phyloP scores from a whole-genome alignment of 2,888 invertebrate species.

The Scotopteryx bipunctaria region DNA sequence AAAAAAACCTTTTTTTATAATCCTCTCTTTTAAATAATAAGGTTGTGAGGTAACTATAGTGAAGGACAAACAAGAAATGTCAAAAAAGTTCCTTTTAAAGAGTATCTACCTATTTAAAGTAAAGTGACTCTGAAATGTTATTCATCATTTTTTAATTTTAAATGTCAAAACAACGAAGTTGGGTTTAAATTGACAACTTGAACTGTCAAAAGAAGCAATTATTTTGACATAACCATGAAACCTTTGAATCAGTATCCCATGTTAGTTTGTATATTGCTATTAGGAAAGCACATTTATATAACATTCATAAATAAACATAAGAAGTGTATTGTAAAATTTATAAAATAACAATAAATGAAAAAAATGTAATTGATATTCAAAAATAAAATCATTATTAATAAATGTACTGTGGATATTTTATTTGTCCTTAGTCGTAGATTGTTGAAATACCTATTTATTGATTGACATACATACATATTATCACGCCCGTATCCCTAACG shows the following conservation, averaged over 20 bases:
- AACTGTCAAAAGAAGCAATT: slow-evolving; percentile 8
- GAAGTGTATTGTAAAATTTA: slow-evolving; percentile 65
- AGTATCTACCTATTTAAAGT: slow-evolving; percentile 32
- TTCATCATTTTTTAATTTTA: slow-evolving; percentile 50
- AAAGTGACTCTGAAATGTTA: slow-evolving; percentile 73
- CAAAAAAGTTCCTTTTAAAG: slow-evolving; percentile 61
- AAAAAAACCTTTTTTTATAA: slow-evolving; percentile 47
- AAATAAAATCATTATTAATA: slow-evolving; percentile 74
- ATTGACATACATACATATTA: no score
- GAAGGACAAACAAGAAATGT: slow-evolving; percentile 47
- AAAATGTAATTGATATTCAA: slow-evolving; percentile 77
- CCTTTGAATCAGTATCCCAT: slow-evolving; percentile 21
- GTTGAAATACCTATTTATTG: no score
- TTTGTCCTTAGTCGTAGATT: no score
- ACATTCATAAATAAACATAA: slow-evolving; percentile 51
- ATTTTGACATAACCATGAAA: not conserved
- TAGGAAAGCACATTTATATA: slow-evolving; percentile 58
- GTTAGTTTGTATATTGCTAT: slow-evolving; percentile 41
- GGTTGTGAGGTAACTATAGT: slow-evolving; percentile 76
- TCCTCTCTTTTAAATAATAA: slow-evolving; percentile 49
- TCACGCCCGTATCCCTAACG: no score
- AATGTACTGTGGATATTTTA: slow-evolving; percentile 60
- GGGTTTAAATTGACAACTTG: slow-evolving; percentile 30
- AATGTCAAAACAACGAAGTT: slow-evolving; percentile 42
- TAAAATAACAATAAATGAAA: slow-evolving; percentile 67